Evolutionary conservation across 2,888 invertebrate genomes (phyloP), one percentile per base, ranked within the genome.

Genomic region (Aleiodes alternator): DNA sequence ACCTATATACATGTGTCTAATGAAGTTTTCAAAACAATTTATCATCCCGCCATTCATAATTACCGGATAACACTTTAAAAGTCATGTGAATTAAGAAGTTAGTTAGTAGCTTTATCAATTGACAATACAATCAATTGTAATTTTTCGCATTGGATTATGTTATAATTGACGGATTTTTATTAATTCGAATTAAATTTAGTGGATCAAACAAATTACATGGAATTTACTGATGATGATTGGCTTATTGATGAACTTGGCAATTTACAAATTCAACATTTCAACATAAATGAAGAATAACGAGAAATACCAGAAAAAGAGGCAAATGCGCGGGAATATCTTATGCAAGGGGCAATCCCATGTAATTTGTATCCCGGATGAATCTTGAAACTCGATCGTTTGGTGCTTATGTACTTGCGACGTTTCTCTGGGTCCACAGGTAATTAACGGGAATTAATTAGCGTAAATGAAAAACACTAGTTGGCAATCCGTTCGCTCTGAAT

Each of bases 361-460:
- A 81, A 81, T 81, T 81, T 81, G 81, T 81, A 80, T 81, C 81
- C 77, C 77, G 78, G 78, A 81, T 76, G 80, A 79, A 81, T 79
- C 80, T 79, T 78, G 78, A 78, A 80, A 81, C 78, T 78, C 79
- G 80, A 80, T 75, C 80, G 80, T 72, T 72, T 69, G 53, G 71
- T 78, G 59, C 68, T 77, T 71, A 75, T 74, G 76, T 79, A 72
- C 69, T 69, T 70, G 73, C 72, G 79, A 72, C 80, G 79, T 79
- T 78, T 79, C 79, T 78, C 78, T 75, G 74, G 69, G 76, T 73
- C 75, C 76, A 77, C 75, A 56, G 84, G 84, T 86, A 86, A 86
- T 86, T 86, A 86, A 85, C 85, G 82, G 83, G 84, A 85, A 86
- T 86, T 86, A 85, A 85, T 85, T 85, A 83, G 84, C 82, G 78